Evolutionary conservation across 2,797 vertebrate species (phyloP), one percentile per base, ranked within the genome.

Genomic region (Amphiprion clarkii): DNA sequence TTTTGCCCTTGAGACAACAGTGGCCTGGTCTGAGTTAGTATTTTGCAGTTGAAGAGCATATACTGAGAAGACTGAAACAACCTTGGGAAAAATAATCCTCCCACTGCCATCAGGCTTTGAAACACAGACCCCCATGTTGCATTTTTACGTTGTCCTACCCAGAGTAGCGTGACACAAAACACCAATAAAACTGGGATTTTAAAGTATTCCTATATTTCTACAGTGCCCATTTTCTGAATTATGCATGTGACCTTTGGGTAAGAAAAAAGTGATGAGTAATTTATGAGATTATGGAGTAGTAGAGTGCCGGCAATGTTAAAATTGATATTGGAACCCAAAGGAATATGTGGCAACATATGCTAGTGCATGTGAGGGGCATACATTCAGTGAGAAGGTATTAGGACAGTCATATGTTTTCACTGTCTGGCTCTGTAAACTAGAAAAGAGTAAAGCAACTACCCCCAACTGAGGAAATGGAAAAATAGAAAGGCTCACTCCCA

Each of bases 1-100:
- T 66, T 77, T 49, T 60, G 72, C 84, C 91, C 84, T 71, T 29
- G 75, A 86, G 85, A 87, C 75, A 60, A 67, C 56, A 23, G 12
- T 4, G 27, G 64, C 65, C 62, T 57, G 79, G 76, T 79, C 79
- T 55, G 74, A 83, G 54, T 70, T 27, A 64, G 71, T 33, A 74
- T 84, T 76, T 75, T 78, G 58, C 59, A 54, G 83, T 23, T 62
- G n/a, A 65, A 65, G 65, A 66, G 44, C n/a, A 48, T 11, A 79
- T 78, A 66, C 65, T 8, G 58, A 74, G 59, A 56, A 52, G 21
- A 57, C 58, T 33, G 25, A 21, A 59, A 67, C 56, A 75, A 72
- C 53, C 75, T 53, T 23, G 74, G 56, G 54, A 46, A 46, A 74
- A 74, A 78, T 53, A 74, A 85, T 78, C 76, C 67, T 68, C 67